Evolutionary conservation across 2,888 invertebrate species (phyloP).

Genomic region (Ernsta delagoae): DNA sequence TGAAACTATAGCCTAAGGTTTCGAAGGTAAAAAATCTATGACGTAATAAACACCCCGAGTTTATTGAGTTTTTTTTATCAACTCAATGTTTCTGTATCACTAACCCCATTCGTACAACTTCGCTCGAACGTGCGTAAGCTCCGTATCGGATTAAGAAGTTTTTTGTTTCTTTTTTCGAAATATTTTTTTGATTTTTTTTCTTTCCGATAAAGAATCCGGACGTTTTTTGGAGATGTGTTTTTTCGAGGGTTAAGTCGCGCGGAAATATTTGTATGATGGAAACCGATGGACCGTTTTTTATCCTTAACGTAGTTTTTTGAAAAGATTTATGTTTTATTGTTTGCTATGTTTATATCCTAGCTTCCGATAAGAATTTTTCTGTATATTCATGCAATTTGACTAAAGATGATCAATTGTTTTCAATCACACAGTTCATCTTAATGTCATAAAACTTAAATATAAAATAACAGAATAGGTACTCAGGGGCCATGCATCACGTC

Average conservation of each 20-base stretch:
- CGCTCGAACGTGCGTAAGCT: constrained; percentile 30
- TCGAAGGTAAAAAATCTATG: constrained; percentile 29
- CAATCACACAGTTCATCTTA: no score
- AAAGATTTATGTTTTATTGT: background rate
- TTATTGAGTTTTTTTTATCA: constrained; percentile 35
- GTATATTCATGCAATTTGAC: no score
- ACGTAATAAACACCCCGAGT: constrained; percentile 28
- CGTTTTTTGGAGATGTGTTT: constrained; percentile 13
- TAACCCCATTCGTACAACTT: constrained; percentile 31
- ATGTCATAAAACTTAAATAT: no score
- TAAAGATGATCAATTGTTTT: no score
- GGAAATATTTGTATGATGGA: constrained; percentile 21
- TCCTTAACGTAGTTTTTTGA: background rate
- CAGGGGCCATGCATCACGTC: no score
- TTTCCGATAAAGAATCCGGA: constrained; percentile 16
- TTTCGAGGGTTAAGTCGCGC: constrained; percentile 20
- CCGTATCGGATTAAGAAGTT: constrained; percentile 33
- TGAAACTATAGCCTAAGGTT: constrained; percentile 15
- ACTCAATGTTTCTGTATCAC: constrained; percentile 34
- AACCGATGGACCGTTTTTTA: background rate
- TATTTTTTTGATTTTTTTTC: constrained; percentile 5
- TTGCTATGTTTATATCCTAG: background rate
- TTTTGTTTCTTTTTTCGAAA: constrained; percentile 29
- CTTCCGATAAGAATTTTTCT: background rate
- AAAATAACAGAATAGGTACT: no score